Evolutionary conservation across 1,140 invertebrate genomes (phyloP), one percentile per base, ranked within the genome.

Genomic region (Cotesia chilonis): DNA sequence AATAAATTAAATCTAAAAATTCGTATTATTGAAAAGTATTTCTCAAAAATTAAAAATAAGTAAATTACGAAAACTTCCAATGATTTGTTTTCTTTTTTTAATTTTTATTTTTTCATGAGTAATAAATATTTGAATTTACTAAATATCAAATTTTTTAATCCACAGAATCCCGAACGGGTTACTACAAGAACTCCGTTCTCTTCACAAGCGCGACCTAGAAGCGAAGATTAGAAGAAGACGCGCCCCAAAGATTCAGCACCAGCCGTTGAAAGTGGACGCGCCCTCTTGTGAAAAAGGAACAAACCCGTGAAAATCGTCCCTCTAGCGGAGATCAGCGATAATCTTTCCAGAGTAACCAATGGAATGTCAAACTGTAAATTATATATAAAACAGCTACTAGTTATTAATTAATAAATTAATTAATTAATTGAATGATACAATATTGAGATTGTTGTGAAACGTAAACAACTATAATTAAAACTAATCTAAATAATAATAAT

Each of bases 141-240:
- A 28, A 28, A 9, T 52, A 59, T 37, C 10, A 64, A 47, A 61
- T 61, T 71, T 71, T 72, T 75, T 80, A 70, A 84, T 80, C 88
- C 88, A 38, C 87, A 89, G 88, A 89, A 73, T 87, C 89, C 47
- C 87, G 90, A 77, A 90, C 92, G 74, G 89, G 89, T 76, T 94
- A 94, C 86, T 95, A 94, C 89, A 94, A 95, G 85, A 94, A 94
- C 84, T 94, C 93, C 10, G 93, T 94, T 72, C 88, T 95, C 63
- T 95, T 94, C 82, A 94, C 92, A 75, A 93, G 92, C 78, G 93
- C 93, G 80, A 95, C 93, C 89, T 95, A 94, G 91, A 91, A 82
- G 77, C 82, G 75, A 77, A 83, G 74, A 77, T 76, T 76, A 71
- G 75, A 82, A 9, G 81, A 85, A 9, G 67, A 60, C 73, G 76